Conservation (phyloP, 2,797 vertebrate species). For the Microctenopoma stevenorrisi region DNA sequence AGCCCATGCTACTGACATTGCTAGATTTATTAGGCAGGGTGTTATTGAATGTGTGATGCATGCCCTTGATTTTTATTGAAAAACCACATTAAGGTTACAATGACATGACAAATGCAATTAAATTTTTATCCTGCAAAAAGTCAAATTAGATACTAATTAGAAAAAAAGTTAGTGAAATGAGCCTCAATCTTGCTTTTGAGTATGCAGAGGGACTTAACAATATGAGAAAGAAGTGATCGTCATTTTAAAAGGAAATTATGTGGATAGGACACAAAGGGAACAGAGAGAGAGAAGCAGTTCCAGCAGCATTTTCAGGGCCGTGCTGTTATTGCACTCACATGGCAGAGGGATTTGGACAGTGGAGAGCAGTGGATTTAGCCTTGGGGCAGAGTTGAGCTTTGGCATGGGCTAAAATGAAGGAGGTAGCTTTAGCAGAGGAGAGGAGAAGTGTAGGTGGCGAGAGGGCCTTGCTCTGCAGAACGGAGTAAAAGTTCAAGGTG, state of each 20-base stretch:
- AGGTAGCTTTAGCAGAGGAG: constrained; percentile 8
- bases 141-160: background rate
- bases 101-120: constrained; percentile 4
- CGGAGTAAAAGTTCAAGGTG: constrained; percentile 59
- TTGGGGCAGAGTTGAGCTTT: constrained; percentile 56
- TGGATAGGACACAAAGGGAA: constrained; percentile 3
- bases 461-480: constrained; percentile 47
- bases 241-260: background rate
- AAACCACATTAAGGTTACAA: background rate
- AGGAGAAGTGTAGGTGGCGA: constrained; percentile 20
- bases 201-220: background rate
- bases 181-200: background rate
- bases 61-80: constrained; percentile 20
- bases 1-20: constrained; percentile 23
- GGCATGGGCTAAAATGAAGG: constrained; percentile 49
- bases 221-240: background rate
- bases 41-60: background rate
- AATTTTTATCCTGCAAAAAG: constrained; percentile 6
- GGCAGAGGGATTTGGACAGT: constrained; percentile 69
- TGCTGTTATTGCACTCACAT: constrained; percentile 62
- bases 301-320: constrained; percentile 52
- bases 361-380: constrained; percentile 70
- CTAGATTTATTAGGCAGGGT: constrained; percentile 27
- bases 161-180: background rate
- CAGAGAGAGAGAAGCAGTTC: constrained; percentile 13